phyloP scores from a whole-genome alignment of 1,140 invertebrate genomes.

The Drosophila grimshawi region DNA sequence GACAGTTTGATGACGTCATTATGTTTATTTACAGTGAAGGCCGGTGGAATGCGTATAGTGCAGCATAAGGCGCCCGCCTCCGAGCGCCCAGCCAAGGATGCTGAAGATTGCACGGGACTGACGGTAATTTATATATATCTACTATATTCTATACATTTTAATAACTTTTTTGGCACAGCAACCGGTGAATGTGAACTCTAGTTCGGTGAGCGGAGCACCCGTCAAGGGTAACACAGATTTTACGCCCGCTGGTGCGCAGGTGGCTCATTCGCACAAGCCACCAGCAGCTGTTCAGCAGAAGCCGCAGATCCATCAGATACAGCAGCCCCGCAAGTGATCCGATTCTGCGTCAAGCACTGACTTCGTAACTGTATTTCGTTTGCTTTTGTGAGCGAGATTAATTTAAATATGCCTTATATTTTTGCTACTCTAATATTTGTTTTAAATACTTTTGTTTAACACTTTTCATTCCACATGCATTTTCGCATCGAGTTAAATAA shows the following conservation, averaged over 20 bases:
- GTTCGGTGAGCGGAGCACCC: conserved; percentile 91
- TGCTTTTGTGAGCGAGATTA: conserved; percentile 29
- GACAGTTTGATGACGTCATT: conserved; percentile 58
- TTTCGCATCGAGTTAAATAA: conserved; percentile 32
- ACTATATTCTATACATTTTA: conserved; percentile 73
- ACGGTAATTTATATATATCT: conserved; percentile 55
- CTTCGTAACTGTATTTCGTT: conserved; percentile 57
- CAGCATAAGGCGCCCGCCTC: conserved; percentile 91
- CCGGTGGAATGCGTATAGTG: conserved; percentile 95
- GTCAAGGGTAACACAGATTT: conserved; percentile 94
- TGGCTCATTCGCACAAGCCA: conserved; percentile 90
- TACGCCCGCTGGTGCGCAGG: conserved; percentile 93
- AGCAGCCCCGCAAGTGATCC: conserved; percentile 90
- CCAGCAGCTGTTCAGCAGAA: conserved; percentile 87
- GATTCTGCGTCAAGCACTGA: conserved; percentile 10
- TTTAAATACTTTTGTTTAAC: conserved; percentile 24
- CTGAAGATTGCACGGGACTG: conserved; percentile 84
- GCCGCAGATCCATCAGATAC: conserved; percentile 87
- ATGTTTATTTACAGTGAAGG: conserved; percentile 89
- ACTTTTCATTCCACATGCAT: conserved; percentile 66
- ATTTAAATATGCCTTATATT: conserved; percentile 56
- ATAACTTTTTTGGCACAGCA: conserved; percentile 50
- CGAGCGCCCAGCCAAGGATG: conserved; percentile 87
- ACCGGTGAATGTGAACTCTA: conserved; percentile 88
- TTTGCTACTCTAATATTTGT: conserved; percentile 48